Evolutionary conservation across 2,113 vertebrate genomes (phyloP), one percentile per base, ranked within the genome.

Genomic region (Columba livia): DNA sequence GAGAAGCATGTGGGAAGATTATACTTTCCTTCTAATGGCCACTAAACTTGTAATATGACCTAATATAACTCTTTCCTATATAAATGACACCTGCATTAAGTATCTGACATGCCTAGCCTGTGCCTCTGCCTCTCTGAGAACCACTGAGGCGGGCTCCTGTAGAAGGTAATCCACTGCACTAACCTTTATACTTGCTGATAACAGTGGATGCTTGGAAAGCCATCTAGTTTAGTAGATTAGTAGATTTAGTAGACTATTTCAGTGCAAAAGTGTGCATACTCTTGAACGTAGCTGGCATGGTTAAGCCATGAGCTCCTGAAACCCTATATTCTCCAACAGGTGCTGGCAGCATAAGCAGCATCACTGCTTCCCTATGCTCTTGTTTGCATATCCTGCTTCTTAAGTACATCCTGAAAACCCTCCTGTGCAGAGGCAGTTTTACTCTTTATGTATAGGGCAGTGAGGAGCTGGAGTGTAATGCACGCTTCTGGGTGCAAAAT

Each of bases 221-320:
- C 6, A 62, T 24, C 10, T 44, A 44, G 44, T 44, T 44, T 44
- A 18, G 44, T 44, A 44, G 44, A 44, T 44, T 18, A 44, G 44
- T 44, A 51, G 28, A 20, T 54, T 74, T 50, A 54, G 23, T 31
- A 31, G 38, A 21, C 13, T n/a, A 6, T 11, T 50, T 24, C 1
- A 1, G 2, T n/a, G 28, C 15, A 70, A 70, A 92, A 73, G 7
- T 2, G 1, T 4, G 1, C 47, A 50, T 11, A 5, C 10, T 32
- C 10, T 86, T 66, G 16, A 62, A 75, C 80, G 36, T 5, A 70
- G 58, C 12, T 50, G 28, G 6, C 6, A 28, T 11, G 15, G 44
- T 69, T 31, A 90, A 19, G 7, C 60, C 16, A 4, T 15, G 24
- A 38, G n/a, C 42, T 56, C 44, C 18, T 47, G 44, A 79, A 85